Evolutionary conservation across 2,113 vertebrate species (phyloP), one percentile per base, ranked within the genome.

Genomic region (Dendropsophus ebraccatus): DNA sequence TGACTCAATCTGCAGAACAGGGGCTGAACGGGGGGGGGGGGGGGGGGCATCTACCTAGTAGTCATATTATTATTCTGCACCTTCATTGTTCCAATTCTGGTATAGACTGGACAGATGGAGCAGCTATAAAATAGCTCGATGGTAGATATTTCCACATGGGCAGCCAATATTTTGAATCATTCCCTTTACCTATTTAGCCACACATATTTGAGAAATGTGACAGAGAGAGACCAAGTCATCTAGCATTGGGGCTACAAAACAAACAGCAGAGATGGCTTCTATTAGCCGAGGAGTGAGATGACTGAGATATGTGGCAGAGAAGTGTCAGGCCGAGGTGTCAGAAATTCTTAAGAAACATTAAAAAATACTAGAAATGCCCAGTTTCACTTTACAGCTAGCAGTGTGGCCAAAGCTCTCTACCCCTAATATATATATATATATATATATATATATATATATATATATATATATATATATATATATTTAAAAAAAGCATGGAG

Each of bases 181-280:
- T 25, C 62, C 62, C 14, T 65, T 69, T 17, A 0, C 14, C 1
- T 82, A 3, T 49, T 10, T 47, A 47, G 0, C 52, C 21, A 30
- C 62, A 69, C 56, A 49, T 72, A 54, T 35, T 37, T 45, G 77
- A 80, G 77, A 62, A 82, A 82, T 52, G 60, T 70, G 56, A 58
- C 47, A 78, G 76, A 25, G 28, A 13, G 30, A 85, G 83, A 78
- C 73, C 70, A 80, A 86, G 76, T 80, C 62, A 86, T 86, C 78
- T 86, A 32, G 76, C 84, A 80, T 21, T 69, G 67, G 32, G 76
- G 75, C 52, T 86, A 49, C n/a, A 86, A 86, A 72, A 32, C 62
- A 37, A 86, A 86, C 62, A 79, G 28, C 30, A 16, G 47, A 78
- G 49, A 69, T 67, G 56, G 41, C 16, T 69, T 37, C 58, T 69